Base-by-base conservation (phyloP, 2,113 vertebrate genomes). In the Peucedramus taeniatus region DNA sequence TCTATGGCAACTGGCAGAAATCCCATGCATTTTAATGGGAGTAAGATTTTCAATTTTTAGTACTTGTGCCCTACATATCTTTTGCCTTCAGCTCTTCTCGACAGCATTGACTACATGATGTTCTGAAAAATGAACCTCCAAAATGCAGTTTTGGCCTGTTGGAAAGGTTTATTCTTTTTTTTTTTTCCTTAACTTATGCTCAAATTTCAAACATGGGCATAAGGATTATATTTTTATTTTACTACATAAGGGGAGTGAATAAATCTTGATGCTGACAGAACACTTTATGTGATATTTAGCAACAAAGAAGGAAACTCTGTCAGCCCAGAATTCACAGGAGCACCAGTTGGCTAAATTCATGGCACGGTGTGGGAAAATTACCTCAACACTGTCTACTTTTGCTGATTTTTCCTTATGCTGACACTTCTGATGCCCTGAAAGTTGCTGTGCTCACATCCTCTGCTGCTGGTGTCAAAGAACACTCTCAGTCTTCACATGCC, bases 401-500 rank as follows among this genome's bases (percentile, higher is more conserved):
- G 93, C 96, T 97, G 97, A 97, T 97, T 97, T 97, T 97, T 93
- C 94, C 86, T 98, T 96, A 77, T 95, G 78, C 94, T 97, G 97
- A 97, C 97, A 98, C 82, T 97, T 97, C 88, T 96, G 97, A 97
- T 97, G 95, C 86, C 96, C 97, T 87, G 87, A 97, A 98, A 97
- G 97, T 96, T 97, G 97, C 97, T 97, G 97, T 96, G 94, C 92
- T 98, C 97, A 98, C 95, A 98, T 98, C 95, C 94, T 98, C 90
- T 97, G 95, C 94, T 97, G 81, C 94, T 97, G 76, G 94, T 98
- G 98, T 98, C 98, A 98, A 98, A 98, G 97, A 97, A 98, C 71
- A 91, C 94, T 91, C 96, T 97, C 94, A 97, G 91, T 97, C 96
- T 97, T 97, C 95, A 97, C 94, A 97, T 96, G 98, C 97, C 98